Evolutionary conservation across 2,113 vertebrate species (phyloP).

Genomic region (Falcunculus frontatus): DNA sequence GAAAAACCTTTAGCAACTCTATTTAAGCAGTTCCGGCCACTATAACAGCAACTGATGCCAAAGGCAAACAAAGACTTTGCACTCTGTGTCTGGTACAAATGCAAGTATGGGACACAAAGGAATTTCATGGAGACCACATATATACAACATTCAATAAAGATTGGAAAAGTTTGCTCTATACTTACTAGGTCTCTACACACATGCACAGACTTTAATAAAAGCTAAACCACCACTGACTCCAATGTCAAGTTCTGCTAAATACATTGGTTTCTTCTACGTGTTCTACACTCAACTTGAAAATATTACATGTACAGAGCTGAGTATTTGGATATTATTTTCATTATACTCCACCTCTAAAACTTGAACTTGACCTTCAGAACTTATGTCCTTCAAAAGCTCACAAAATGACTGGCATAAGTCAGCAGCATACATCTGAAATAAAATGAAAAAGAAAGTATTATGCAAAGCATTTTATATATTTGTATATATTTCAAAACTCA

Average conservation of each 20-base stretch:
- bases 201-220: neutral
- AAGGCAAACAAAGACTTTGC: neutral
- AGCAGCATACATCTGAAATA: constrained; percentile 84
- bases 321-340: neutral
- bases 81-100: neutral
- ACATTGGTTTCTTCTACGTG: neutral
- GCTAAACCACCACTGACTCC: neutral
- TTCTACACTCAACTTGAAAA: neutral
- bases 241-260: neutral
- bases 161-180: neutral
- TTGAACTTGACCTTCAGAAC: constrained; percentile 93
- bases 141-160: neutral
- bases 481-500: neutral
- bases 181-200: neutral
- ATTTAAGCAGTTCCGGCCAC: neutral
- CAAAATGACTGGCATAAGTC: constrained; percentile 89
- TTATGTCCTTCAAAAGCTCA: constrained; percentile 89
- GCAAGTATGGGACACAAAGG: neutral
- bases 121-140: neutral
- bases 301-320: neutral
- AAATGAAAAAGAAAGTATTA: neutral
- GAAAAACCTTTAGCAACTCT: neutral
- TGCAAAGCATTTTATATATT: neutral
- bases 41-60: neutral
- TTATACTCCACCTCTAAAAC: constrained; percentile 86